Evolutionary conservation across 2,888 invertebrate genomes (phyloP).

Genomic region (Leptopilina drosophilae): DNA sequence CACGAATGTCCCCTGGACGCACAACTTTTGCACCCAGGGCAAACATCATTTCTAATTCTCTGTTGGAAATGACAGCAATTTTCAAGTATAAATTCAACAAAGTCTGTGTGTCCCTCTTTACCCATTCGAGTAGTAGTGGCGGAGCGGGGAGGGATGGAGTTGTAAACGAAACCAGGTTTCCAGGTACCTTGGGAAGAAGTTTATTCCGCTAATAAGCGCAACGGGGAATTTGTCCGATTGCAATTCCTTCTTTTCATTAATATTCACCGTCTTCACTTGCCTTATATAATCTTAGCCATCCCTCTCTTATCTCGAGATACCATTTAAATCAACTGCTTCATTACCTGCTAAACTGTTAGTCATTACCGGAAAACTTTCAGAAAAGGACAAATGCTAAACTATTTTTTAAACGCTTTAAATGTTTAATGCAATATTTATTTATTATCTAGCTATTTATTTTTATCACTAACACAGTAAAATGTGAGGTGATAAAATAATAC

Average conservation of each 20-base stretch:
- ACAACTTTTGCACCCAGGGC: conserved; percentile 12
- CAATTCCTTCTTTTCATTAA: conserved; percentile 31
- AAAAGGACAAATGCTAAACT: no score
- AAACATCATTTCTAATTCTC: conserved; percentile 29
- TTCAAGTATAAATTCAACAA: conserved; percentile 54
- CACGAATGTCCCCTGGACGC: neutral
- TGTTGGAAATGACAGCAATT: conserved; percentile 50
- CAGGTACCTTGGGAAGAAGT: conserved; percentile 45
- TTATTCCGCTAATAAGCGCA: conserved; percentile 51
- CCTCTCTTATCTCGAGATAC: neutral
- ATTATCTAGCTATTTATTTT: no score
- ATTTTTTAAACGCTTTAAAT: no score
- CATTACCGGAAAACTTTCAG: neutral
- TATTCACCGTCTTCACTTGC: conserved; percentile 10
- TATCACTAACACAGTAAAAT: no score
- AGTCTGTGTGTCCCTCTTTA: conserved; percentile 42
- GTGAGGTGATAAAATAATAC: no score
- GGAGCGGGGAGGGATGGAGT: conserved; percentile 38
- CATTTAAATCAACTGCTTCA: conserved; percentile 18
- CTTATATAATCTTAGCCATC: neutral
- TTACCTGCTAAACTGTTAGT: neutral
- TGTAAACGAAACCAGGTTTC: conserved; percentile 49
- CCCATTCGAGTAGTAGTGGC: no score
- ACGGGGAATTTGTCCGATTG: conserved; percentile 13
- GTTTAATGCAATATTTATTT: no score